Base-by-base conservation (phyloP, 2,797 vertebrate species). In the Gymnodraco acuticeps region DNA sequence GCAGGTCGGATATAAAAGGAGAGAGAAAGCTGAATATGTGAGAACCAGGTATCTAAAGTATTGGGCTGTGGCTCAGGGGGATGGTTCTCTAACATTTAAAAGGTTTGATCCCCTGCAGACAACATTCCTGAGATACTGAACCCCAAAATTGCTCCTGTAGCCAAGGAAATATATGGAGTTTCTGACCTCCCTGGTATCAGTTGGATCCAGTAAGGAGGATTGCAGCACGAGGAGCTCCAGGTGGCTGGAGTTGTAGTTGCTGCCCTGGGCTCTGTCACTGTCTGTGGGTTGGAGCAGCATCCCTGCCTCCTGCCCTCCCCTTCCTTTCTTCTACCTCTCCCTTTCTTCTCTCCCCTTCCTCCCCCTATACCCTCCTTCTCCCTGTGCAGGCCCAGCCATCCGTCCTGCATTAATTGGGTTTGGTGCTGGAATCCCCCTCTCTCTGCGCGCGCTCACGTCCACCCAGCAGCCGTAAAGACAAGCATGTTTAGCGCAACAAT, bases 401-500 rank as follows among this genome's bases (percentile, higher is more conserved):
- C 95, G 95, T 96, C 95, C 95, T 94, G 96, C 96, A 96, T 96
- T 97, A 97, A 97, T 96, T 97, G 95, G 97, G 95, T 95, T 92
- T 96, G 96, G 95, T 95, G 94, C 92, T 94, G 95, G 96, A 96
- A 96, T 97, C 96, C 82, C 69, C 93, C 88, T 91, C 90, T 94
- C 91, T 91, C 92, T 83, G 85, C 91, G 90, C 94, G 94, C 89
- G 87, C 93, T 93, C 92, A 95, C 89, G 92, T 94, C 92, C 93
- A 93, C 64, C 72, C 93, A 93, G 94, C 93, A 93, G 80, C 83
- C 81, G 81, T 93, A 94, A 96, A 97, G 95, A 96, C 95, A 96
- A 96, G 96, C 95, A 96, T 95, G 96, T 97, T 98, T 97, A 97
- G 95, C 93, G 92, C 95, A 95, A 97, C 97, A 98, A 98, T 99